Evolutionary conservation across 1,140 invertebrate species (phyloP), one percentile per base, ranked within the genome.

Genomic region (Drosophila ficusphila): DNA sequence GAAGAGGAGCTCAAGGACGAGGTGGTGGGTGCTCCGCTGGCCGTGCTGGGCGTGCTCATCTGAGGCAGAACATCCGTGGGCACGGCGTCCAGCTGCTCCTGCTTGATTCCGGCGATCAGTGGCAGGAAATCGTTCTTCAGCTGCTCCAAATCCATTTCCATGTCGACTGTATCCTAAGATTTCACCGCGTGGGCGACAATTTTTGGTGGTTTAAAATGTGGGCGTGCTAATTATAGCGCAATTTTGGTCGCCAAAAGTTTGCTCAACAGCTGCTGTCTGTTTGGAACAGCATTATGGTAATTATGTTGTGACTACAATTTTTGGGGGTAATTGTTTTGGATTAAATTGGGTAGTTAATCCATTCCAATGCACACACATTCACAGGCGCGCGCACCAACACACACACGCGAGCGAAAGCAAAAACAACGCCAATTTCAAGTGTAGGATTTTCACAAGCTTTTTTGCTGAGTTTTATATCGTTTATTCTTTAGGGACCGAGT

Each of bases 61-160:
- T 75, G 75, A 9, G 78, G 77, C 36, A 79, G 36, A 5, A 67
- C 81, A 46, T 90, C 89, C 5, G 79, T 41, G 36, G 85, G 69
- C 16, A 72, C 79, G 2, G 76, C 76, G 52, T 91, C 90, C 56
- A 91, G 44, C 52, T 86, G 90, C 62, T 91, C 90, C 70, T 91
- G 90, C 36, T 91, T 91, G 42, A 91, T 91, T 23, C 85, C 72
- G 21, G 82, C 67, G 29, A 91, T 76, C 3, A 91, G 53, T 2
- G 90, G 90, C 65, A 91, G 51, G 36, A 91, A 91, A 42, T 91
- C 90, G 71, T 78, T 91, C 60, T 91, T 90, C 0, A 91, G 61
- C 46, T 90, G 90, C 44, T 91, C 86, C 56, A 91, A 57, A 34
- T 91, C 90, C 54, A 91, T 60, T 69, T 91, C 90, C 90, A 91